A percentile compares a stretch with the other conserved stretches of the same genome.
phyloP scores from a whole-genome alignment of 1,140 invertebrate species.

The Philaenus spumarius region DNA sequence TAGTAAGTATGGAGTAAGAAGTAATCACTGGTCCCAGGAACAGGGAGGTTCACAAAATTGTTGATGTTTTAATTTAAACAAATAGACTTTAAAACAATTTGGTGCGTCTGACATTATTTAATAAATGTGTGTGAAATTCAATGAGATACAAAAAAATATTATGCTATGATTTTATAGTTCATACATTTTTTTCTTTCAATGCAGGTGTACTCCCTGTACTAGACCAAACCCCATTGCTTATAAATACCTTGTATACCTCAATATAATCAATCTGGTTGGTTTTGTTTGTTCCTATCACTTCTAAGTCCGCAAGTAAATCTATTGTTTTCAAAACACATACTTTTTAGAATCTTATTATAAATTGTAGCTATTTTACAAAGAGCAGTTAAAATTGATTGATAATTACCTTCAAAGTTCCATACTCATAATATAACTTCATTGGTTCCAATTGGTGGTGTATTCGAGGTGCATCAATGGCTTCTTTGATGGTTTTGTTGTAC shows the following conservation, averaged over 20 bases:
- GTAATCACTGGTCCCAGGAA: too few relatives aligned
- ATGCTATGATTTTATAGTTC: too few relatives aligned
- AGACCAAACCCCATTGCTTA: neutral
- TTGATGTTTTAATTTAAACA: too few relatives aligned
- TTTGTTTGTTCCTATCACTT: neutral
- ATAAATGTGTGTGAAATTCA: too few relatives aligned
- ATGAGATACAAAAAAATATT: too few relatives aligned
- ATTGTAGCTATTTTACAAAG: too few relatives aligned
- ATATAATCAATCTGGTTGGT: neutral
- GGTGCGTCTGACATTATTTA: too few relatives aligned
- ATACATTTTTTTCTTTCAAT: too few relatives aligned
- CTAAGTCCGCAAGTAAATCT: neutral
- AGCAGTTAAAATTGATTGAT: too few relatives aligned
- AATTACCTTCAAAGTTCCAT: conserved; percentile 55
- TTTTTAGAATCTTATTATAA: neutral
- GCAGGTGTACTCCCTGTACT: too few relatives aligned
- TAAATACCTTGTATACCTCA: neutral
- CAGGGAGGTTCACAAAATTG: neutral
- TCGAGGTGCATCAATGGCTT: conserved; percentile 77
- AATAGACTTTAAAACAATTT: too few relatives aligned
- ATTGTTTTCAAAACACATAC: neutral
- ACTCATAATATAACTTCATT: conserved; percentile 72
- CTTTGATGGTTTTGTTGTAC: conserved; percentile 76
- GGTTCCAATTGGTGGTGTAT: conserved; percentile 92
- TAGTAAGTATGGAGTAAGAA: too few relatives aligned